Percentiles rank a stretch among this genome's conserved stretches.
Conservation (phyloP, 2,797 vertebrate species). For the Danio jaintianensis region DNA sequence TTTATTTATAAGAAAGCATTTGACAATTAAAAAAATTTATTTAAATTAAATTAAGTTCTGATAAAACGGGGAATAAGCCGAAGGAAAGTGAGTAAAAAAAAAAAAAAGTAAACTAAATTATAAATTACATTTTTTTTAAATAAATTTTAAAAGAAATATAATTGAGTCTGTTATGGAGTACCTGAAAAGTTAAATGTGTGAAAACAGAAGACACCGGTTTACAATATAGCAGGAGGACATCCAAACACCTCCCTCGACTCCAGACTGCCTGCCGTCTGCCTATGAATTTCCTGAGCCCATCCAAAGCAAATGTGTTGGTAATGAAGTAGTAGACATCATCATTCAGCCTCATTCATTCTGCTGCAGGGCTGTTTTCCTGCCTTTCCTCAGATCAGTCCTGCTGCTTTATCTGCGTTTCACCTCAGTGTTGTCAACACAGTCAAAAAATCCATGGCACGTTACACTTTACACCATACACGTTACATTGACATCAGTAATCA, state of each 20-base stretch:
- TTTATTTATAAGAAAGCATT: too few relatives aligned
- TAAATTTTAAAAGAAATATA: too few relatives aligned
- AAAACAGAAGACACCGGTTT: background rate
- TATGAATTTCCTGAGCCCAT: constrained; percentile 21
- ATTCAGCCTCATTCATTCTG: constrained; percentile 25
- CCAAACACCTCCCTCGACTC: background rate
- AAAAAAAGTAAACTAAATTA: too few relatives aligned
- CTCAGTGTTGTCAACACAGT: background rate
- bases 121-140: too few relatives aligned
- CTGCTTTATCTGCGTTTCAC: constrained; percentile 15
- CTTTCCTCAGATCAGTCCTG: constrained; percentile 11
- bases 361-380: constrained; percentile 27
- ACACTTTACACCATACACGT: too few relatives aligned
- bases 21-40: too few relatives aligned
- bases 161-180: too few relatives aligned
- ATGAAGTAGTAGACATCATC: constrained; percentile 23
- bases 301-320: constrained; percentile 28
- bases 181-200: background rate
- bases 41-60: too few relatives aligned
- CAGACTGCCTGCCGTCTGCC: constrained; percentile 10
- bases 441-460: background rate
- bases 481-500: too few relatives aligned
- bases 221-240: background rate
- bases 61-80: too few relatives aligned
- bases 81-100: too few relatives aligned